phyloP scores from a whole-genome alignment of 2,888 invertebrate genomes.

The Conops quadrifasciatus region DNA sequence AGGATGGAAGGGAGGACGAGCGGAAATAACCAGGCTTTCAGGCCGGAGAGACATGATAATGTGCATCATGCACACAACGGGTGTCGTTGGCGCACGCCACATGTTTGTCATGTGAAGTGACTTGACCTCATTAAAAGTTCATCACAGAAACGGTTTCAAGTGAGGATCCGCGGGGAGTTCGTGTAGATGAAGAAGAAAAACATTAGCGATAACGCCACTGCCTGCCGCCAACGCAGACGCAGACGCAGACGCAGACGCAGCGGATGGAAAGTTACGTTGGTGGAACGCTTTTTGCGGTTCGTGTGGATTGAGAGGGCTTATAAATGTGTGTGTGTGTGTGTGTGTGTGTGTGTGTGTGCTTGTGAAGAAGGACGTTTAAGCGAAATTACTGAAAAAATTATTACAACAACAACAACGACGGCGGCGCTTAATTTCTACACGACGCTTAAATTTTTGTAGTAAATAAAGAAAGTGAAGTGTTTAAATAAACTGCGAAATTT shows the following conservation, averaged over 20 bases:
- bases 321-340: too few relatives aligned
- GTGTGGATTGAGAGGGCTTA: too few relatives aligned
- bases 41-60: conserved; percentile 8
- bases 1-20: conserved; percentile 1
- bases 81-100: conserved; percentile 11
- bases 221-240: too few relatives aligned
- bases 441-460: too few relatives aligned
- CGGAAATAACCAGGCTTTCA: neutral
- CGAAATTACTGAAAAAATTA: too few relatives aligned
- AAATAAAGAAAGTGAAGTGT: too few relatives aligned
- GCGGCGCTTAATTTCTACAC: too few relatives aligned
- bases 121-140: conserved; percentile 38
- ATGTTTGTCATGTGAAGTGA: conserved; percentile 33
- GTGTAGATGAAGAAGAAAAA: neutral
- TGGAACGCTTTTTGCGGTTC: neutral
- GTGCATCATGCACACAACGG: conserved; percentile 12
- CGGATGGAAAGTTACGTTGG: conserved; percentile 12
- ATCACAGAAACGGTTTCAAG: conserved; percentile 25
- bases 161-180: neutral
- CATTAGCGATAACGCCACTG: neutral
- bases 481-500: too few relatives aligned
- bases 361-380: too few relatives aligned
- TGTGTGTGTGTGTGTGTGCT: too few relatives aligned
- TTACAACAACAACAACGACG: too few relatives aligned
- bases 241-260: neutral